phyloP scores from a whole-genome alignment of 2,113 vertebrate genomes.

The Abramis brama region DNA sequence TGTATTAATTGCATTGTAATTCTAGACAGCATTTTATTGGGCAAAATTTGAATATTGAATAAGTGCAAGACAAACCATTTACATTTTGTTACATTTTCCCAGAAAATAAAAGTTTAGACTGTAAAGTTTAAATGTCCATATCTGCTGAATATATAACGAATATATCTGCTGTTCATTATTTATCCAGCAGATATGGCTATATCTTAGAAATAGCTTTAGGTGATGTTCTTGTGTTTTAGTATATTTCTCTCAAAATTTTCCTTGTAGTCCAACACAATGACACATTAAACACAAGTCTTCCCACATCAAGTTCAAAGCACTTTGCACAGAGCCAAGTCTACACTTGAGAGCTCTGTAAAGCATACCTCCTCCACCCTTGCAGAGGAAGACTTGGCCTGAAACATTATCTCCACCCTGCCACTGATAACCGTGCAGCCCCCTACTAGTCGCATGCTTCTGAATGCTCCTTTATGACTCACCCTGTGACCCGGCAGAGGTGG shows the following conservation, averaged over 20 bases:
- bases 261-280: background rate
- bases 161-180: background rate
- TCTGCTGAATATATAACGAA: background rate
- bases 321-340: constrained; percentile 2
- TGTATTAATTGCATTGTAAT: no score
- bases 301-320: constrained; percentile 7
- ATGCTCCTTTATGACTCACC: constrained; percentile 21
- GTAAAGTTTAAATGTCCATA: background rate
- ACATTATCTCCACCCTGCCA: constrained; percentile 30
- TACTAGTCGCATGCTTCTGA: background rate
- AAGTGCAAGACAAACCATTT: background rate
- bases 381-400: constrained; percentile 34
- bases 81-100: background rate
- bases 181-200: background rate
- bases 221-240: background rate
- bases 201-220: background rate
- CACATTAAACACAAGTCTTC: background rate
- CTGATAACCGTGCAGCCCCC: constrained; percentile 20
- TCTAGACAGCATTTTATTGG: no score
- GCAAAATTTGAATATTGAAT: background rate
- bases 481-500: constrained; percentile 44
- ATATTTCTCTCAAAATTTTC: background rate
- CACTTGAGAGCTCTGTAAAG: constrained; percentile 14
- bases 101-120: background rate
- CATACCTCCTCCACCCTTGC: constrained; percentile 26